Conservation (phyloP, 2,888 invertebrate species). For the Buathra laborator region DNA sequence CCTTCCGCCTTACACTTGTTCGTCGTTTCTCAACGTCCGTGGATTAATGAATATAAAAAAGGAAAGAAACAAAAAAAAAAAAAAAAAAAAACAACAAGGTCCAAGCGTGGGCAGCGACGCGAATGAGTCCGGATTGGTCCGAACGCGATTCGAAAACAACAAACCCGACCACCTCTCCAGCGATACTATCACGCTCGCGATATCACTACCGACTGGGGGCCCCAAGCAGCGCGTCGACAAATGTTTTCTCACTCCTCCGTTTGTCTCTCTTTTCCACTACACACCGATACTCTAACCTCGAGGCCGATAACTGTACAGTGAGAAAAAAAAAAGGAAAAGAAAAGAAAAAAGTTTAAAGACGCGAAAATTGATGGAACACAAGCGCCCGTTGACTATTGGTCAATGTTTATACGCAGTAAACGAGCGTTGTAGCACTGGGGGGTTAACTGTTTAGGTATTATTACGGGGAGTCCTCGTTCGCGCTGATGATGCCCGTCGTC, state of each 20-base stretch:
- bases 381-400: too few relatives aligned
- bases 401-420: neutral
- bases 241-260: conserved; percentile 28
- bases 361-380: too few relatives aligned
- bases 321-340: neutral
- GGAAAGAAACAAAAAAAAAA: conserved; percentile 3
- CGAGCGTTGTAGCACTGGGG: neutral
- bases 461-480: conserved; percentile 25
- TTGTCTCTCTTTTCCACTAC: neutral
- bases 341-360: too few relatives aligned
- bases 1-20: neutral
- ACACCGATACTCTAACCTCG: neutral
- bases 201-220: conserved; percentile 18
- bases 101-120: conserved; percentile 34
- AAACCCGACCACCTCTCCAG: conserved; percentile 14
- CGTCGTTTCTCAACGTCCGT: conserved; percentile 39
- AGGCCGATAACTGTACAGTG: neutral
- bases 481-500: conserved; percentile 48
- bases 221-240: conserved; percentile 34
- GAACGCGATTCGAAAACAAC: conserved; percentile 43
- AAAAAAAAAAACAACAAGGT: conserved; percentile 34
- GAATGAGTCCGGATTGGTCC: conserved; percentile 55
- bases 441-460: neutral
- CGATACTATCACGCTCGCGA: conserved; percentile 18
- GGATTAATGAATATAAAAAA: neutral